These are phyloP conservation scores for Epizoanthus stellaris DNA, from an alignment of 92 coral and sea anemone genomes.

Conservation along the genomic window DNA sequence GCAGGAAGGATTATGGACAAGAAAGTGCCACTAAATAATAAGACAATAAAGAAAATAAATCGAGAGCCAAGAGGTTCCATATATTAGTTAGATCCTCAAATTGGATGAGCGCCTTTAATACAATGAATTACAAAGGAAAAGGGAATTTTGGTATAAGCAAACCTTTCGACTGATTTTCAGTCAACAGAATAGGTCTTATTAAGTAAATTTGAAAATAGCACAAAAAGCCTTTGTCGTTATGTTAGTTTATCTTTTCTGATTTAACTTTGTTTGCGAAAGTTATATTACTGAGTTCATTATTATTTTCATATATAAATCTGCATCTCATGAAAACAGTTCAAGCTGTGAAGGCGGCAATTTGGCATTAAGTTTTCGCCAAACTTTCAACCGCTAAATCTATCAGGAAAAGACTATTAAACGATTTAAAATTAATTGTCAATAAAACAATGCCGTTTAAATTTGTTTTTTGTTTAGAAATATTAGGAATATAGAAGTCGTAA, in stretches of 20 bases:
- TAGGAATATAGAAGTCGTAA: background rate
- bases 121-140: background rate
- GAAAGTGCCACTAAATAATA: too few species aligned
- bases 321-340: too few species aligned
- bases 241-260: background rate
- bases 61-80: background rate
- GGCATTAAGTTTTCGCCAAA: background rate
- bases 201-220: too few species aligned
- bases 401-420: background rate
- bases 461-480: background rate
- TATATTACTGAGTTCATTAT: too few species aligned
- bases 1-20: too few species aligned
- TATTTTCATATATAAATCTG: too few species aligned
- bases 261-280: too few species aligned
- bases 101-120: background rate
- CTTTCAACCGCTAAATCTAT: background rate
- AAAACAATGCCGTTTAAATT: background rate
- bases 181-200: background rate
- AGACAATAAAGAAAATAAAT: too few species aligned
- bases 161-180: background rate
- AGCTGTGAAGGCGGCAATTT: background rate
- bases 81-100: constrained; percentile 4
- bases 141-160: background rate
- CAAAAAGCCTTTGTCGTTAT: too few species aligned
- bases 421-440: background rate